phyloP scores from a whole-genome alignment of 2,113 vertebrate genomes.

The Aspidoscelis tigris region DNA sequence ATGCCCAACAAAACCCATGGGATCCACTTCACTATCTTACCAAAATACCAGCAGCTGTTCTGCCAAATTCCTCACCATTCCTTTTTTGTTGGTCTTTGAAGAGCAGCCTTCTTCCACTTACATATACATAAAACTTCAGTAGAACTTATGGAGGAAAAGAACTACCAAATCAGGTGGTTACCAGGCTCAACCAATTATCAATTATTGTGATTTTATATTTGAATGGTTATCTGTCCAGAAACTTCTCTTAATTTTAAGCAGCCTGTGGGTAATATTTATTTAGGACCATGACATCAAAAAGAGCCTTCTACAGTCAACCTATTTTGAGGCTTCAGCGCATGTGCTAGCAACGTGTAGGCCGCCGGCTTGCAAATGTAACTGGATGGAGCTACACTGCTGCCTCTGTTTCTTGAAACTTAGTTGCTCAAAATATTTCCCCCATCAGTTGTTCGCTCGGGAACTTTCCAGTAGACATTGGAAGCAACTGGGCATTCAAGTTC shows the following conservation, averaged over 20 bases:
- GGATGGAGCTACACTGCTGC: no score
- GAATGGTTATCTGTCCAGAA: neutral
- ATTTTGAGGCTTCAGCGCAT: neutral
- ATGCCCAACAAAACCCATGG: no score
- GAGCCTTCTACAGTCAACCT: neutral
- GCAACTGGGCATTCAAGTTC: neutral
- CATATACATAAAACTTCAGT: neutral
- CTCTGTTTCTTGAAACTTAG: neutral
- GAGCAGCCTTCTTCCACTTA: no score
- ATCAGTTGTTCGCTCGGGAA: neutral
- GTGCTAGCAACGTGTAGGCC: neutral
- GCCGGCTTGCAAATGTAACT: no score
- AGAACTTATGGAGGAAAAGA: neutral
- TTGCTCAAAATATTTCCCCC: neutral
- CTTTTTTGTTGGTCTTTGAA: neutral
- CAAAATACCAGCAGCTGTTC: no score
- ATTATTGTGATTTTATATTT: neutral
- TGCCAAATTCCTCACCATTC: no score
- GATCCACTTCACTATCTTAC: no score
- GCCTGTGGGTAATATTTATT: neutral
- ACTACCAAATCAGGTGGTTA: slow-evolving; percentile 3
- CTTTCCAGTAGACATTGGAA: neutral
- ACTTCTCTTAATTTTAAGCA: neutral
- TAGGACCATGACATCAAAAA: neutral
- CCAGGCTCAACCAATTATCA: neutral